Evolutionary conservation across 2,113 vertebrate genomes (phyloP).

Genomic region (Calyptommatus sinebrachiatus): DNA sequence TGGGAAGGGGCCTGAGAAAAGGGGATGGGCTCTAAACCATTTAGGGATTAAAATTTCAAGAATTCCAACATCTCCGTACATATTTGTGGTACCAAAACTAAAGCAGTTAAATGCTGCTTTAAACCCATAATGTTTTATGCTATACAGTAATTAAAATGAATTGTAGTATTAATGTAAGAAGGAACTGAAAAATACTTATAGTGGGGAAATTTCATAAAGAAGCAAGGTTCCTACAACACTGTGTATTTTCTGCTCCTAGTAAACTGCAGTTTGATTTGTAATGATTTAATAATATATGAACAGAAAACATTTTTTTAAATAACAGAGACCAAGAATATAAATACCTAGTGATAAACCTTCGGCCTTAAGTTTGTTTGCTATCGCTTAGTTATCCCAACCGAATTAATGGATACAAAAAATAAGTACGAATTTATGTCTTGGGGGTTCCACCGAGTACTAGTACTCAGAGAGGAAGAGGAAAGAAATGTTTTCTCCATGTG

Average conservation of each 20-base stretch:
- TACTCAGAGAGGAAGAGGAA: not conserved
- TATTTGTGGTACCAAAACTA: not conserved
- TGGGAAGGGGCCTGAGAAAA: not conserved
- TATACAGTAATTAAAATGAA: not conserved
- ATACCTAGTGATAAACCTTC: not conserved
- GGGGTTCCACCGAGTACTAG: not conserved
- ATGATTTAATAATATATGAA: not conserved
- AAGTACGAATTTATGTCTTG: too few relatives aligned
- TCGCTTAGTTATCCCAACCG: too few relatives aligned
- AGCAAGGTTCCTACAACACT: not conserved
- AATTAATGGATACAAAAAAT: too few relatives aligned
- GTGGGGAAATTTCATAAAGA: not conserved
- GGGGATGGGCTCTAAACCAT: conserved; percentile 12
- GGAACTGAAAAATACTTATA: not conserved
- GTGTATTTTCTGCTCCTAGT: not conserved
- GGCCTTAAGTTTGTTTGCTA: not conserved
- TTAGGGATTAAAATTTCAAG: conserved; percentile 10
- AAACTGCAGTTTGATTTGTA: not conserved
- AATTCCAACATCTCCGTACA: not conserved
- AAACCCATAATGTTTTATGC: not conserved
- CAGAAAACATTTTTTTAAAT: not conserved
- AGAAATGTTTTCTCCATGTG: not conserved
- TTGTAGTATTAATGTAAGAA: not conserved
- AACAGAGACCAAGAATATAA: not conserved
- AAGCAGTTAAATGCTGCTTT: not conserved